phyloP scores from a whole-genome alignment of 2,888 invertebrate genomes.

The Mimas tiliae region DNA sequence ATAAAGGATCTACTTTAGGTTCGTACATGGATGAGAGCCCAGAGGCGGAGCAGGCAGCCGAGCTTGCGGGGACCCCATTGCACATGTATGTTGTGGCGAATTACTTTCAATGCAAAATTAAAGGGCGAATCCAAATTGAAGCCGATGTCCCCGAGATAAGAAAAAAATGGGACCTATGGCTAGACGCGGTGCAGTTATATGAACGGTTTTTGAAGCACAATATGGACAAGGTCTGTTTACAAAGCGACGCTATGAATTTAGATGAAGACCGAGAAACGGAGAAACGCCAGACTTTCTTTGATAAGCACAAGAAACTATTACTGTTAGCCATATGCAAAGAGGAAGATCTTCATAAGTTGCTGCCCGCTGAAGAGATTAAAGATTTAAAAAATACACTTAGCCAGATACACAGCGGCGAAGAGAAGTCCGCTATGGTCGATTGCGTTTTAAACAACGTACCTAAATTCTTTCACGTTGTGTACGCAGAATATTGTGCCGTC shows the following conservation, averaged over 20 bases:
- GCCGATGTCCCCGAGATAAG: conserved; percentile 36
- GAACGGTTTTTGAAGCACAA: conserved; percentile 45
- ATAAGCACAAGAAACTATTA: conserved; percentile 49
- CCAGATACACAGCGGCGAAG: conserved; percentile 45
- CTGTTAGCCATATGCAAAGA: conserved; percentile 50
- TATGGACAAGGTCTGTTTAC: conserved; percentile 41
- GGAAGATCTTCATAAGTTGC: conserved; percentile 43
- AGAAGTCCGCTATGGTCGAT: conserved; percentile 42
- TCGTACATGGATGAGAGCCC: conserved; percentile 39
- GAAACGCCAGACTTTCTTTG: conserved; percentile 39
- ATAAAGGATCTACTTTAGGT: conserved; percentile 40
- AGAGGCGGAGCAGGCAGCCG: conserved; percentile 39
- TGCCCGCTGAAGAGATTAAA: conserved; percentile 43
- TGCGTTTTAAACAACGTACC: conserved; percentile 48
- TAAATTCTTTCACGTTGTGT: conserved; percentile 48
- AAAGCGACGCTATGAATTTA: conserved; percentile 32
- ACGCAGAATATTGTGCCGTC: conserved; percentile 51
- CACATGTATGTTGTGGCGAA: conserved; percentile 51
- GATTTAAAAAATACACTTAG: conserved; percentile 44
- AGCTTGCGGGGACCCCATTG: conserved; percentile 50
- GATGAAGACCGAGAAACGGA: conserved; percentile 33
- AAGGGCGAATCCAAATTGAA: conserved; percentile 41
- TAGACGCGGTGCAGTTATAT: conserved; percentile 43
- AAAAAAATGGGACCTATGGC: conserved; percentile 40
- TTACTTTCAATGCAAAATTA: conserved; percentile 47